A percentile compares a stretch with the other conserved stretches of the same genome.
Conservation (phyloP, 1,140 invertebrate genomes). For the Megalonaias nervosa region DNA sequence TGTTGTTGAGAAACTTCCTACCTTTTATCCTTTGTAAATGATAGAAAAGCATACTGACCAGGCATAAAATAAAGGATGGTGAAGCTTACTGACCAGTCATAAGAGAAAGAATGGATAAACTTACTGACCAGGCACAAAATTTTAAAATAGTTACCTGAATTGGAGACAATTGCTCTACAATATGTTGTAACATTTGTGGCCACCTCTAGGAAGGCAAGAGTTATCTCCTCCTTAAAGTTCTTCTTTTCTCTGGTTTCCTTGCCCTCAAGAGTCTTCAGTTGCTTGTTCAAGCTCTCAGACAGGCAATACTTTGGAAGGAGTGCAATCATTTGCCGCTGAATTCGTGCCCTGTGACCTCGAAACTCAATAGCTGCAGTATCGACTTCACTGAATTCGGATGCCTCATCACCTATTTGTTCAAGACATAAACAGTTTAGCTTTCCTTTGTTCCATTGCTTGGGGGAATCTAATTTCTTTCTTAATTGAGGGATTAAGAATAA, state of each 20-base stretch:
- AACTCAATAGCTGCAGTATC: constrained; percentile 66
- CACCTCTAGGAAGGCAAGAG: constrained; percentile 60
- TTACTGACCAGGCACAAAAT: background rate
- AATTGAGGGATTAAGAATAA: too few relatives aligned
- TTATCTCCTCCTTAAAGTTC: constrained; percentile 52
- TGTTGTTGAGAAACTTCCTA: too few relatives aligned
- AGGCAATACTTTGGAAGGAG: constrained; percentile 79
- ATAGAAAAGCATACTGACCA: too few relatives aligned
- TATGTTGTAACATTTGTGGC: constrained; percentile 63
- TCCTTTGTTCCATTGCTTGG: too few relatives aligned
- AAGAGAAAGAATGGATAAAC: too few relatives aligned
- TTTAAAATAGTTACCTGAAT: constrained; percentile 48
- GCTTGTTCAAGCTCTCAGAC: constrained; percentile 62
- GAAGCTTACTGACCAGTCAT: too few relatives aligned
- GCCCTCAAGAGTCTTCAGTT: constrained; percentile 66
- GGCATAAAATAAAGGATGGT: too few relatives aligned
- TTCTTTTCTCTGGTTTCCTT: constrained; percentile 37
- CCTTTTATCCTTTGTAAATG: too few relatives aligned
- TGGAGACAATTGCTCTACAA: constrained; percentile 61
- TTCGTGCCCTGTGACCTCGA: constrained; percentile 59
- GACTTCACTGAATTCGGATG: constrained; percentile 48
- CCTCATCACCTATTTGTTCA: constrained; percentile 41
- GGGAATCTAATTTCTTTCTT: too few relatives aligned
- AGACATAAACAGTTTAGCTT: too few relatives aligned
- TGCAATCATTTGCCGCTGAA: constrained; percentile 78